phyloP scores from a whole-genome alignment of 2,888 invertebrate species.

The Didymodactylos carnosus region DNA sequence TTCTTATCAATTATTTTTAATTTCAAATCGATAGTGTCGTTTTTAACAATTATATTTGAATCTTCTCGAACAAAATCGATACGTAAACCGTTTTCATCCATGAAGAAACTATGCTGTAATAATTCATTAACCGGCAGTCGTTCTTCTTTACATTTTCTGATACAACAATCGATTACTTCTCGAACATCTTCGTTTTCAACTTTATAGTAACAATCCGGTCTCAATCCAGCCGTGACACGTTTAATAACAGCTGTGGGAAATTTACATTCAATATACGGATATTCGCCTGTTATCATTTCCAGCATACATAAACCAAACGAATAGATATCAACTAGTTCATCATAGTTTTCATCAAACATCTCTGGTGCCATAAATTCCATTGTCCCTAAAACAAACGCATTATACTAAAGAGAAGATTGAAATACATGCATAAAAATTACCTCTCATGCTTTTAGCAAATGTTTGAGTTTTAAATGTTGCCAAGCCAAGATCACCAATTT shows the following conservation, averaged over 20 bases:
- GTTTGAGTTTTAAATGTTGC: conserved; percentile 95
- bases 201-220: conserved; percentile 77
- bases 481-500: conserved; percentile 91
- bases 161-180: conserved; percentile 88
- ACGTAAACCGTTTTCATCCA: conserved; percentile 8
- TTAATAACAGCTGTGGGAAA: conserved; percentile 97
- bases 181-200: conserved; percentile 81
- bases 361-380: conserved; percentile 95
- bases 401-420: no score
- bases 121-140: conserved; percentile 34
- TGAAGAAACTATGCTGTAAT: conserved; percentile 10
- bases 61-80: conserved; percentile 5
- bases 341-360: conserved; percentile 98
- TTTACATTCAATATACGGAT: conserved; percentile 93
- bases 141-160: conserved; percentile 64
- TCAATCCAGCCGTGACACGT: conserved; percentile 85
- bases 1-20: conserved; percentile 9
- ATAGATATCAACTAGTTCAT: conserved; percentile 94
- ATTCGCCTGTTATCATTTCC: conserved; percentile 98
- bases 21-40: conserved; percentile 1
- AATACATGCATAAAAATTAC: no score
- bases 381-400: no score
- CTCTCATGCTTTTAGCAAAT: conserved; percentile 89
- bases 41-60: neutral
- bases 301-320: conserved; percentile 99